Conservation (phyloP, 2,113 vertebrate genomes). For the Leucosticte australis region DNA sequence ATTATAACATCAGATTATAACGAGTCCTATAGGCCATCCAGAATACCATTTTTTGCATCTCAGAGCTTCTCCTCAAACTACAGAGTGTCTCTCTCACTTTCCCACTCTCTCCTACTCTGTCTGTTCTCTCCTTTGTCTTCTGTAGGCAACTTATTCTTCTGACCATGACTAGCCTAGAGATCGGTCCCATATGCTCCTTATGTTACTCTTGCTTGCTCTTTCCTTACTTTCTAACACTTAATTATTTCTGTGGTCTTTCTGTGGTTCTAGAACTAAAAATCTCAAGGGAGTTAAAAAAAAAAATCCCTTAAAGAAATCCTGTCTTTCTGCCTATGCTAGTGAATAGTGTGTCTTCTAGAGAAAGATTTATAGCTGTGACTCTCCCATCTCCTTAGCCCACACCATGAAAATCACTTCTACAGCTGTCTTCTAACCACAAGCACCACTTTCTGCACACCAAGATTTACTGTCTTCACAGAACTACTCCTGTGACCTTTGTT, state of each 20-base stretch:
- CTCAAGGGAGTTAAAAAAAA: neutral
- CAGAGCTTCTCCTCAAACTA: neutral
- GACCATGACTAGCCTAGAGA: neutral
- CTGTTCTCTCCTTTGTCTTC: neutral
- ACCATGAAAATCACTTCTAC: neutral
- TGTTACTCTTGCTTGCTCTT: neutral
- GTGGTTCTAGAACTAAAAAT: neutral
- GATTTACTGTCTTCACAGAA: neutral
- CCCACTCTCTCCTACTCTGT: neutral
- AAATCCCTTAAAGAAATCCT: neutral
- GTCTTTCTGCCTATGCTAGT: neutral
- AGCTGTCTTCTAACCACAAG: neutral
- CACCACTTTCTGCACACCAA: neutral
- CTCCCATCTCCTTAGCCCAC: neutral
- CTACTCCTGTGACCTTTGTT: neutral
- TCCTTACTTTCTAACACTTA: neutral
- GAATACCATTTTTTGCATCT: neutral
- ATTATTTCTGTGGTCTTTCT: neutral
- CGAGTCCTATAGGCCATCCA: neutral
- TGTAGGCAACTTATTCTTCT: neutral
- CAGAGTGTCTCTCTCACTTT: neutral
- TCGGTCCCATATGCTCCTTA: neutral
- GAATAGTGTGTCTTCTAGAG: neutral
- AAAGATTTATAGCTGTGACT: neutral
- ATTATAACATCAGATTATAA: neutral